These are phyloP conservation scores for Eretmocerus hayati DNA, from an alignment of 2,888 invertebrate species.

Conservation along the genomic window DNA sequence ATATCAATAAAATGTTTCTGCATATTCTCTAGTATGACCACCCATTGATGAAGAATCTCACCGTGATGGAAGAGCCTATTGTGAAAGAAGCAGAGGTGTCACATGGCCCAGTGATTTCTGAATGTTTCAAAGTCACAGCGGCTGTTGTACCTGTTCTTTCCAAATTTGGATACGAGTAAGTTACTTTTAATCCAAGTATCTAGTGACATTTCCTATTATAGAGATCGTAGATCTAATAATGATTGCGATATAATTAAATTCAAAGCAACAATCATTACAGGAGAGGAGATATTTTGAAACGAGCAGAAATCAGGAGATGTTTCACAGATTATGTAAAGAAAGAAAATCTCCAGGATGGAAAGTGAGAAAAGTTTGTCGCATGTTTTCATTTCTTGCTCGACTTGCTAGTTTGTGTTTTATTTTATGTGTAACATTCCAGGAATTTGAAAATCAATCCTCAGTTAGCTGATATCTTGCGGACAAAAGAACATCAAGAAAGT, in stretches of 20 bases:
- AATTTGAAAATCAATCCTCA: conserved; percentile 53
- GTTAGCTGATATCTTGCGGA: conserved; percentile 46
- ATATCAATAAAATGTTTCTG: too few species aligned
- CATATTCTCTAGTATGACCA: conserved; percentile 54
- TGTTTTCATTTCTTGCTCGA: not conserved
- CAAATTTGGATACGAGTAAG: conserved; percentile 52
- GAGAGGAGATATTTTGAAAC: conserved; percentile 59
- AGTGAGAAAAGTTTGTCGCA: conserved; percentile 27
- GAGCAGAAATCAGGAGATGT: conserved; percentile 58
- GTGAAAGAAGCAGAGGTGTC: conserved; percentile 31
- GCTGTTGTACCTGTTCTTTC: conserved; percentile 59
- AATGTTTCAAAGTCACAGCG: conserved; percentile 64
- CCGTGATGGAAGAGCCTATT: conserved; percentile 41
- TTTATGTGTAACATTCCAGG: too few species aligned
- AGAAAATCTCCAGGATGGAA: conserved; percentile 53
- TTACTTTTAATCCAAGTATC: not conserved
- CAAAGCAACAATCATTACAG: conserved; percentile 37
- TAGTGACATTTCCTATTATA: not conserved
- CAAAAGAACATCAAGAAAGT: conserved; percentile 45
- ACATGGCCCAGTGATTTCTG: conserved; percentile 54
- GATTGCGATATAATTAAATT: not conserved
- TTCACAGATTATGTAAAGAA: conserved; percentile 67
- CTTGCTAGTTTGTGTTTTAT: not conserved
- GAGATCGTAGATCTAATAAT: not conserved
- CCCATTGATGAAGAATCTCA: conserved; percentile 48